A percentile compares a stretch with the other conserved stretches of the same genome.
These are phyloP conservation scores for Caenorhabditis sinica DNA, from an alignment of 2,888 invertebrate species.

Conservation along the genomic window DNA sequence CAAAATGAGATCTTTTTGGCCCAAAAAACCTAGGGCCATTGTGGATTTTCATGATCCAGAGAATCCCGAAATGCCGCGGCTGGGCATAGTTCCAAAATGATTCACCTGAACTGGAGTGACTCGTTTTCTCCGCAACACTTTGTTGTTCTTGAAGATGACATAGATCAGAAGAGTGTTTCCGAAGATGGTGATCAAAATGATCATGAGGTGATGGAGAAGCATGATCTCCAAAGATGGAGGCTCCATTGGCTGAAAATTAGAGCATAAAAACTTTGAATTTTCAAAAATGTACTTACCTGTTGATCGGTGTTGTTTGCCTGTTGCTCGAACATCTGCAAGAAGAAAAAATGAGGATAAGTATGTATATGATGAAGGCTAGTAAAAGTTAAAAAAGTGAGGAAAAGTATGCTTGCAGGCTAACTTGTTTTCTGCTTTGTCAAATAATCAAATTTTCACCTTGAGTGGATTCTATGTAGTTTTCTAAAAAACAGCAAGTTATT, in stretches of 20 bases:
- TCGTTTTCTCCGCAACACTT: slow-evolving; percentile 70
- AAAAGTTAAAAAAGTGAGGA: too few relatives aligned
- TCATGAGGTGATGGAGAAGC: slow-evolving; percentile 75
- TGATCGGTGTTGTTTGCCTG: slow-evolving; percentile 29
- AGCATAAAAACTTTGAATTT: not conserved
- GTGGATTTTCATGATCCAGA: too few relatives aligned
- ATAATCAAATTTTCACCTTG: slow-evolving; percentile 1
- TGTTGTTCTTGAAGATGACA: slow-evolving; percentile 77
- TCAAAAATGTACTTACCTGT: slow-evolving; percentile 14
- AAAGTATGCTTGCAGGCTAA: not conserved
- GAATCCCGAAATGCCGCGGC: too few relatives aligned
- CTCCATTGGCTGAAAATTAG: slow-evolving; percentile 45
- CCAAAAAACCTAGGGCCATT: too few relatives aligned
- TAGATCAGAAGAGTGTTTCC: slow-evolving; percentile 79
- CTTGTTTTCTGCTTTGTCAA: not conserved
- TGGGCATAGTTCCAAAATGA: too few relatives aligned
- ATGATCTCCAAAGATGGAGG: slow-evolving; percentile 73
- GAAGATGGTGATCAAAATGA: slow-evolving; percentile 75
- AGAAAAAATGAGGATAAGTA: not conserved
- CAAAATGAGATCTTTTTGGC: too few relatives aligned
- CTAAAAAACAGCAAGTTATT: not conserved
- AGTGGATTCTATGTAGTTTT: not conserved
- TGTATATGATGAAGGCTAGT: not conserved
- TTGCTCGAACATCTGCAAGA: slow-evolving; percentile 63
- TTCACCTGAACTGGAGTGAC: slow-evolving; percentile 79